A percentile compares a stretch with the other conserved stretches of the same genome.
These are phyloP conservation scores for Halocynthia roretzi DNA, from an alignment of 23 tunicate genomes.

Conservation along the genomic window DNA sequence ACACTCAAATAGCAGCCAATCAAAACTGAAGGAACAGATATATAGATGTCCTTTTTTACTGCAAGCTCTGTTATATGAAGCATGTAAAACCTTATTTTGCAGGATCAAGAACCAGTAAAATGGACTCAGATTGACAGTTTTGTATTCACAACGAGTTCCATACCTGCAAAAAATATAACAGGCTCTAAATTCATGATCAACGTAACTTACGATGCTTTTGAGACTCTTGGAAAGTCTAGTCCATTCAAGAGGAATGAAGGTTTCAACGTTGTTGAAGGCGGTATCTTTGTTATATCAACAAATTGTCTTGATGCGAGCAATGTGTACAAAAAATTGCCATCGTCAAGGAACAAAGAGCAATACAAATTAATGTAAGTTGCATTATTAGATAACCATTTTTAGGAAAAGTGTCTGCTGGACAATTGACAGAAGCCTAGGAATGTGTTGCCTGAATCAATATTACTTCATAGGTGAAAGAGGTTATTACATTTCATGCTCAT, in stretches of 20 bases:
- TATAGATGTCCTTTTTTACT: no score
- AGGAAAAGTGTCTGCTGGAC: no score
- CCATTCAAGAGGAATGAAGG: slow-evolving; percentile 52
- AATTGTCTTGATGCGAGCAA: slow-evolving; percentile 48
- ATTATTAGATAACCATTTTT: no score
- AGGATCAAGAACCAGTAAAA: slow-evolving; percentile 23
- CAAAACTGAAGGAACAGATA: no score
- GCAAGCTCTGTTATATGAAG: not conserved
- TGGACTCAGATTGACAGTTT: slow-evolving; percentile 45
- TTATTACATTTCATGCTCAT: no score
- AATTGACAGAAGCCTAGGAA: no score
- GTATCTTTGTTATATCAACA: slow-evolving; percentile 19
- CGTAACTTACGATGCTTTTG: slow-evolving; percentile 58
- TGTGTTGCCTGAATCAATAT: no score
- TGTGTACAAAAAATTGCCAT: slow-evolving; percentile 33
- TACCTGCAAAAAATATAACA: slow-evolving; percentile 44
- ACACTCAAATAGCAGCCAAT: no score
- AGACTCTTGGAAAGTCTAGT: slow-evolving; percentile 26
- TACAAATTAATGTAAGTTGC: slow-evolving; percentile 27
- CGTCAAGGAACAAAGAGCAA: not conserved
- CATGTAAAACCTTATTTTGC: not conserved
- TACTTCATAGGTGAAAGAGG: no score
- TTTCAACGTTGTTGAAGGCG: slow-evolving; percentile 47
- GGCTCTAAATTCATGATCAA: slow-evolving; percentile 27
- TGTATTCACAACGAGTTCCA: slow-evolving; percentile 29